Base-by-base conservation (phyloP, 1,140 invertebrate species). In the Gerris buenoi region DNA sequence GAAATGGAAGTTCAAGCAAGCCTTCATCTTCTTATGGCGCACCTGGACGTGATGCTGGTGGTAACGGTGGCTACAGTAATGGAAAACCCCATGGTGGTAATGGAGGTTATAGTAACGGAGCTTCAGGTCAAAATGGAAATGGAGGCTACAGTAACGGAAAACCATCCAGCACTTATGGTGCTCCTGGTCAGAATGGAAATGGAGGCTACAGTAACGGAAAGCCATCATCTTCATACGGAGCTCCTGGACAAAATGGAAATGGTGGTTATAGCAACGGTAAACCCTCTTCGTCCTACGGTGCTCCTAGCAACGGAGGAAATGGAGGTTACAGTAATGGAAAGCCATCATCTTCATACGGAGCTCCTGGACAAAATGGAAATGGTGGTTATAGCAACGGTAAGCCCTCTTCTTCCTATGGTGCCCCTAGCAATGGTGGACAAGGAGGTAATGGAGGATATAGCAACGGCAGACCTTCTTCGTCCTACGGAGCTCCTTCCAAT, bases 311-410 rank as follows among this genome's bases (percentile, higher is more conserved):
- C 13, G 22, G 22, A 23, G 64, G 64, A 14, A 26, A 22, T 23
- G 28, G 46, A 46, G 33, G 33, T 10, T 46, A 46, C 33, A 46
- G 33, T 46, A 22, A 22, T 56, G 28, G 64, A 15, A 14, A 5
- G 23, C 63, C 63, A 25, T 64, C 63, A 25, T 64, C 63, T 5
- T 64, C 63, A 5, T 64, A 64, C 63, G 63, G 63, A 64, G 63
- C 63, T n/a, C 63, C 63, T 27, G 63, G 22, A 25, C 25, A 22
- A 25, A 64, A 64, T n/a, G 63, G 63, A 13, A 64, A 64, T 27
- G 63, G 63, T 27, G 26, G 26, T 23, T n/a, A n/a, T n/a, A 23
- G n/a, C n/a, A 25, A 25, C 60, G 60, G 60, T 25, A 23, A 26
- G 10, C 63, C 63, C 2, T 64, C 63, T 27, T 25, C 22, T 10